Conservation (phyloP, 2,888 invertebrate genomes). For the Eilema caniola region DNA sequence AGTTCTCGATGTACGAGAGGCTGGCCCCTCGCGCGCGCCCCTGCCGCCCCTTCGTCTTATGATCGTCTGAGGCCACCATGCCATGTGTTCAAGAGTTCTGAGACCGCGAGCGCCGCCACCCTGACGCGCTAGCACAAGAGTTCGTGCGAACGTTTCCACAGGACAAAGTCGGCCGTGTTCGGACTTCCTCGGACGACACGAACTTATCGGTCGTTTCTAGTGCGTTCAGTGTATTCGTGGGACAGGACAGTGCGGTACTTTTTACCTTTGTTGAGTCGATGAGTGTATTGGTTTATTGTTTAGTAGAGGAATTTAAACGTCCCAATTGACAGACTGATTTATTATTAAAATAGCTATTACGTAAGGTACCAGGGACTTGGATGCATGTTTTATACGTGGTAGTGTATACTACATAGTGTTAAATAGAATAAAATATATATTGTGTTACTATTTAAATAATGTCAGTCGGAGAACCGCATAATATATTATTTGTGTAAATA, state of each 20-base stretch:
- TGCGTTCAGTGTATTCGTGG: constrained; percentile 37
- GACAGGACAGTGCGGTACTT: constrained; percentile 68
- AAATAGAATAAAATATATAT: constrained; percentile 82
- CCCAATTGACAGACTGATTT: constrained; percentile 87
- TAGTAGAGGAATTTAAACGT: constrained; percentile 86
- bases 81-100: constrained; percentile 52
- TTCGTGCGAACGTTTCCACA: constrained; percentile 66
- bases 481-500: constrained; percentile 86
- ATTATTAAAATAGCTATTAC: constrained; percentile 80
- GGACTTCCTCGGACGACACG: constrained; percentile 47
- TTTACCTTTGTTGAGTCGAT: constrained; percentile 74
- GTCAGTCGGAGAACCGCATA: constrained; percentile 83
- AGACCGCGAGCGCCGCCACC: constrained; percentile 32
- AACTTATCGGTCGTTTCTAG: constrained; percentile 21
- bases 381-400: constrained; percentile 86
- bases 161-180: constrained; percentile 51
- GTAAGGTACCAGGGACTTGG: constrained; percentile 83
- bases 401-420: constrained; percentile 84
- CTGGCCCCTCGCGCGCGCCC: constrained; percentile 62
- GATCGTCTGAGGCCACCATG: constrained; percentile 63
- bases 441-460: constrained; percentile 83
- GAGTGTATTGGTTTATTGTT: constrained; percentile 83
- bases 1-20: constrained; percentile 81
- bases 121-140: constrained; percentile 62
- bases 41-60: constrained; percentile 69